phyloP scores from a whole-genome alignment of 2,797 vertebrate genomes.

The Eupleurogrammus muticus region DNA sequence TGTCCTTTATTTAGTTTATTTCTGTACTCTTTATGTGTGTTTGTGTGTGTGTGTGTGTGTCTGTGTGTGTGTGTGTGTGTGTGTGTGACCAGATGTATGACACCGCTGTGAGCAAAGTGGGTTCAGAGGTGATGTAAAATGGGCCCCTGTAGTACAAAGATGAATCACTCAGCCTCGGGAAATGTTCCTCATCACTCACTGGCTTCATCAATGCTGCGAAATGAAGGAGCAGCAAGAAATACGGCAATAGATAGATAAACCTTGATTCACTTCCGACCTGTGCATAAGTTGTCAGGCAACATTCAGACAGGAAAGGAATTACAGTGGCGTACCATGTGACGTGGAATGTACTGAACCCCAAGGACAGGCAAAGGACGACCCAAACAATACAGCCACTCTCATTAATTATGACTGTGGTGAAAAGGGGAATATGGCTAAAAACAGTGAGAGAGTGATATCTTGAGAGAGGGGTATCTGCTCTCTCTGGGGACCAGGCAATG shows the following conservation, averaged over 20 bases:
- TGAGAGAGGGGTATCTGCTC: constrained; percentile 50
- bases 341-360: constrained; percentile 13
- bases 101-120: constrained; percentile 10
- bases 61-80: constrained; percentile 1
- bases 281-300: constrained; percentile 16
- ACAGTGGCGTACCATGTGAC: constrained; percentile 10
- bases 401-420: constrained; percentile 34
- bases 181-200: constrained; percentile 46
- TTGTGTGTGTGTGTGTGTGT: not conserved
- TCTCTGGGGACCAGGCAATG: constrained; percentile 40
- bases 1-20: constrained; percentile 11
- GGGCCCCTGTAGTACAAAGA: constrained; percentile 9
- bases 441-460: constrained; percentile 30
- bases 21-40: not conserved
- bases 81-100: not conserved
- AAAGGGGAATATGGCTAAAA: constrained; percentile 5
- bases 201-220: constrained; percentile 37
- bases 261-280: constrained; percentile 33
- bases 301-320: constrained; percentile 36
- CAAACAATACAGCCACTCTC: constrained; percentile 29
- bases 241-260: constrained; percentile 21
- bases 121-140: constrained; percentile 28
- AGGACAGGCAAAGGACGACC: constrained; percentile 65
- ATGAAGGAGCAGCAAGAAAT: constrained; percentile 37
- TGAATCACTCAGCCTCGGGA: constrained; percentile 38